Conservation (phyloP, 2,797 vertebrate genomes). For the Champsocephalus gunnari region DNA sequence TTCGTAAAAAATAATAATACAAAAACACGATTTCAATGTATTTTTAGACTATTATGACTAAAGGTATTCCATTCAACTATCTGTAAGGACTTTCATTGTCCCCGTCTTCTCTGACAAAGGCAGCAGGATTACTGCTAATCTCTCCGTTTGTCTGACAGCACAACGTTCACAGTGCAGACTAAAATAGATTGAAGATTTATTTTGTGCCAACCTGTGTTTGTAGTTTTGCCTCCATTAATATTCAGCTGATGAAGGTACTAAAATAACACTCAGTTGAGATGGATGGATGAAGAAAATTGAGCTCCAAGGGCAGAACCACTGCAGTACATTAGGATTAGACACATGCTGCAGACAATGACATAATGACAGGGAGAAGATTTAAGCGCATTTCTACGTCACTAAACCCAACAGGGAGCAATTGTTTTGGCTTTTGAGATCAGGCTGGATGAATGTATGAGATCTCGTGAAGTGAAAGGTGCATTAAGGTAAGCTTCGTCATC, state of each 20-base stretch:
- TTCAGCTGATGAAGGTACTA: conserved; percentile 3
- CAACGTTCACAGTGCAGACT: background rate
- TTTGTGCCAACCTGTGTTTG: background rate
- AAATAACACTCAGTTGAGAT: no score
- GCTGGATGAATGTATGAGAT: background rate
- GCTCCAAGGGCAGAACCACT: background rate
- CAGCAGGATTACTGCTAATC: conserved; percentile 39
- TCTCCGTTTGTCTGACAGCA: conserved; percentile 3
- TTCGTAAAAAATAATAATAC: background rate
- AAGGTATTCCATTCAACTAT: background rate
- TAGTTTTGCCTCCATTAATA: background rate
- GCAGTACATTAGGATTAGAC: conserved; percentile 9
- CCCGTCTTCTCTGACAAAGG: conserved; percentile 19
- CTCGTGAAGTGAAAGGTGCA: background rate
- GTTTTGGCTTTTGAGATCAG: background rate
- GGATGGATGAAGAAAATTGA: background rate
- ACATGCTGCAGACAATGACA: conserved; percentile 1
- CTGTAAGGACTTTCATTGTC: conserved; percentile 2
- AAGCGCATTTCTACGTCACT: background rate
- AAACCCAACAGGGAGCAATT: background rate
- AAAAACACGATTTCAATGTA: background rate
- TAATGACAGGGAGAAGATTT: background rate
- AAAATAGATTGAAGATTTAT: conserved; percentile 15
- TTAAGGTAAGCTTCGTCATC: background rate
- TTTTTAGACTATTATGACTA: background rate